These are phyloP conservation scores for Zaprionus ghesquierei DNA, from an alignment of 1,140 invertebrate genomes.

Conservation along the genomic window DNA sequence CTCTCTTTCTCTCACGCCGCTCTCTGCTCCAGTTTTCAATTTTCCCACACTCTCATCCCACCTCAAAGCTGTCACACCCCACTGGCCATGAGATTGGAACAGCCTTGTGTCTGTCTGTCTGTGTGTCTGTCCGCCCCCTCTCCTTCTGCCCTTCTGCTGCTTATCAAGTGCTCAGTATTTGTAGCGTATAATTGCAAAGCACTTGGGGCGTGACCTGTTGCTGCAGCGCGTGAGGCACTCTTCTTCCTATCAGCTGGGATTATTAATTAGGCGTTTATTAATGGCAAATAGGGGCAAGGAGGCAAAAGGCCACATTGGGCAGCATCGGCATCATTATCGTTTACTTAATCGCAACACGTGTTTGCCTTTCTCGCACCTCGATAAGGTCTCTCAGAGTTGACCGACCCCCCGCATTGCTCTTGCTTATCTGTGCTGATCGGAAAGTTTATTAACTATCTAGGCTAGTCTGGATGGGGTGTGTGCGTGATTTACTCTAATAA, in stretches of 20 bases:
- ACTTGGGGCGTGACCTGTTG: constrained; percentile 24
- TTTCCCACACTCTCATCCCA: constrained; percentile 15
- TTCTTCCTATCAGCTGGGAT: constrained; percentile 24
- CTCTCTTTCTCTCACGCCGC: not conserved
- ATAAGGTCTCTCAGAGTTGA: not conserved
- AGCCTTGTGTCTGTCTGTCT: constrained; percentile 2
- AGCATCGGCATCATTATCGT: not conserved
- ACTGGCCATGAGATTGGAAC: not conserved
- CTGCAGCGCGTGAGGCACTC: not conserved
- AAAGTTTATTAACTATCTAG: not conserved
- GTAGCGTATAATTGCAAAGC: constrained; percentile 39
- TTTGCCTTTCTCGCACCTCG: constrained; percentile 1
- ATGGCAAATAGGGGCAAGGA: constrained; percentile 27
- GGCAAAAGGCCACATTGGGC: not conserved
- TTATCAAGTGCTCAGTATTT: constrained; percentile 46
- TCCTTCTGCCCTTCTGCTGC: too few species aligned
- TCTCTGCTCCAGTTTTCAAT: not conserved
- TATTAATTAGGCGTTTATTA: constrained; percentile 45
- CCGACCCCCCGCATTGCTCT: not conserved
- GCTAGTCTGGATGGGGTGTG: not conserved
- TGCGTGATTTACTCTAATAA: constrained; percentile 29
- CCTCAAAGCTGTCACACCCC: not conserved
- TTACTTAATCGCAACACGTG: constrained; percentile 23
- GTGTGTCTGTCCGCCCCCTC: not conserved
- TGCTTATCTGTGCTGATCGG: not conserved